Evolutionary conservation across 92 coral and sea anemone genomes (phyloP).

Genomic region (Umimayanthus kanabou): DNA sequence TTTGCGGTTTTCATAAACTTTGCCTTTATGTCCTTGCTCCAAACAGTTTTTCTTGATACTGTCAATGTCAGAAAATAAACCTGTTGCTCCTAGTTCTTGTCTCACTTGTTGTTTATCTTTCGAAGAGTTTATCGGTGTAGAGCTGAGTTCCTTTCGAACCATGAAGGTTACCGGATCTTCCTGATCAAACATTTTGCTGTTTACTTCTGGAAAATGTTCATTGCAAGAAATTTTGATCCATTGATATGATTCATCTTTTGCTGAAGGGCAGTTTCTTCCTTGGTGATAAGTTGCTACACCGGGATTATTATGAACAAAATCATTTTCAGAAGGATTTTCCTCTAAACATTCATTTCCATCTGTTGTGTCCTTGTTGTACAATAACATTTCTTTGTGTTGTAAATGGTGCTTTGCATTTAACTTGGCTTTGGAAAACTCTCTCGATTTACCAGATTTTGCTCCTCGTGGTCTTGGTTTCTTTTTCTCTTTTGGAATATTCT

Average conservation of each 20-base stretch:
- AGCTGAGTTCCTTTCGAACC: not conserved
- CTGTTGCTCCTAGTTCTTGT: not conserved
- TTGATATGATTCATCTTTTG: not conserved
- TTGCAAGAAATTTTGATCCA: slow-evolving; percentile 14
- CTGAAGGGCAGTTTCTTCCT: not conserved
- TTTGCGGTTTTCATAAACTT: not conserved
- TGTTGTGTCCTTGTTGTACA: not conserved
- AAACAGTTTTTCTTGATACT: not conserved
- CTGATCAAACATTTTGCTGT: not conserved
- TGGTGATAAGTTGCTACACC: not conserved
- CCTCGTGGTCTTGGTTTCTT: slow-evolving; percentile 19
- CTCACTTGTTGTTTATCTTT: not conserved
- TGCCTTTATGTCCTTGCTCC: not conserved
- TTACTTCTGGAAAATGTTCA: not conserved
- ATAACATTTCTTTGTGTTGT: not conserved
- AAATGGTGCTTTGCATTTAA: not conserved
- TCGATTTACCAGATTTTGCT: slow-evolving; percentile 26
- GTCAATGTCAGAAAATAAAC: not conserved
- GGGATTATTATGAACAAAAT: not conserved
- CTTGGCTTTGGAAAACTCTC: slow-evolving; percentile 24
- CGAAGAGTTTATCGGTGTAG: not conserved
- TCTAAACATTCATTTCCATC: not conserved
- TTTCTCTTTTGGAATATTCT: slow-evolving; percentile 1
- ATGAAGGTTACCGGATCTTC: not conserved
- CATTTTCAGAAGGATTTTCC: not conserved